These are phyloP conservation scores for Drosophila seguyi DNA, from an alignment of 1,140 invertebrate species.

Conservation along the genomic window DNA sequence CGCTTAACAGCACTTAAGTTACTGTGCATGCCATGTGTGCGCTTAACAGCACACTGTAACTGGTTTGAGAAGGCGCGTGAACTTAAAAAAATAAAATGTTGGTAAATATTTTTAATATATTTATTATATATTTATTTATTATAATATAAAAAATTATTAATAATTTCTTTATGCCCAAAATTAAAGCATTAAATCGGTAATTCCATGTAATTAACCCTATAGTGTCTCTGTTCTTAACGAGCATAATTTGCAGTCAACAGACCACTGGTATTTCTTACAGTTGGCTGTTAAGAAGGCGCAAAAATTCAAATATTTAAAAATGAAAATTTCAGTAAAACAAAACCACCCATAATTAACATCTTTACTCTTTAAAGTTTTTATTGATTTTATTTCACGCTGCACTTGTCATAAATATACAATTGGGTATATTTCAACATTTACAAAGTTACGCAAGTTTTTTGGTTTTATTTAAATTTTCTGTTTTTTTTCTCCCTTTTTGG, in stretches of 20 bases:
- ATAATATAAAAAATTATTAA: too few relatives aligned
- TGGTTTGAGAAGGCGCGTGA: too few relatives aligned
- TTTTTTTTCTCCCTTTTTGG: slow-evolving; percentile 1
- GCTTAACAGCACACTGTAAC: too few relatives aligned
- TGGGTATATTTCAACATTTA: slow-evolving; percentile 79
- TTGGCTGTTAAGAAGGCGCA: not conserved
- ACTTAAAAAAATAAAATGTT: too few relatives aligned
- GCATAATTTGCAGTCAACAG: not conserved
- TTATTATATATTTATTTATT: too few relatives aligned
- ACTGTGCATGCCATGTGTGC: too few relatives aligned
- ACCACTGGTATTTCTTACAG: not conserved
- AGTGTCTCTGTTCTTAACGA: too few relatives aligned
- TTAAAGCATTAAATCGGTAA: not conserved
- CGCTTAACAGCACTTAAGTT: too few relatives aligned
- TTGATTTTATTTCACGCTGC: slow-evolving; percentile 63
- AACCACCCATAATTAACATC: slow-evolving; percentile 28
- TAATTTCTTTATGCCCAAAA: too few relatives aligned
- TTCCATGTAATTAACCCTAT: not conserved
- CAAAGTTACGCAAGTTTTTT: slow-evolving; percentile 59
- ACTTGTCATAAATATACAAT: slow-evolving; percentile 73
- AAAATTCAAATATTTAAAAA: slow-evolving; percentile 1
- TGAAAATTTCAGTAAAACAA: not conserved
- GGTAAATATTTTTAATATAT: too few relatives aligned
- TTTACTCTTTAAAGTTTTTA: slow-evolving; percentile 71
- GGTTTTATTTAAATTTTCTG: slow-evolving; percentile 18